Evolutionary conservation across 2,797 vertebrate species (phyloP), one percentile per base, ranked within the genome.

Genomic region (Danio tinwini): DNA sequence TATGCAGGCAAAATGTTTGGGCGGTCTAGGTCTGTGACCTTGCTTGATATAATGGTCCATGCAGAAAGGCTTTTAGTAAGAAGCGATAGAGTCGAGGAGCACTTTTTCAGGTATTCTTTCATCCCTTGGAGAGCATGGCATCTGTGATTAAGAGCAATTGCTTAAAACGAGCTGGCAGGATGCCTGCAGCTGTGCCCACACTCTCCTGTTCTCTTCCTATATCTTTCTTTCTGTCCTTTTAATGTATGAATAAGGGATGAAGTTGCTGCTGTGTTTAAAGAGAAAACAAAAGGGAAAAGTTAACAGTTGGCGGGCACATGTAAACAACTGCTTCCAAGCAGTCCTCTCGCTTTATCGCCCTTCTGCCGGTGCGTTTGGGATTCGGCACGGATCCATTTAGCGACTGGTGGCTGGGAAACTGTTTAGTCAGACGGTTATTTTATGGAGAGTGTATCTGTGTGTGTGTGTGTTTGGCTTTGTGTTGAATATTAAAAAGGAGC

Each of bases 221-320:
- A 49, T 68, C 7, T 55, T 53, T 29, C 29, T 44, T 52, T 69
- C 11, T 45, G 10, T 63, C 5, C 12, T 64, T 72, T 53, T 44
- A 53, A 55, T 5, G 8, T 44, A 45, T 58, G n/a, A 78, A 64
- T 64, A 72, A 49, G 17, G 47, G 58, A 64, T 63, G 14, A 53
- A 71, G 58, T 72, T 55, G 39, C 58, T 56, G 68, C 68, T 73
- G 59, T 39, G 69, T 80, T 79, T 72, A 73, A 71, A 56, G 69
- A 45, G 44, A 10, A 55, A 65, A 72, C 69, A 73, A 80, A 39
- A 72, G 49, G 52, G 59, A 80, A 72, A 59, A 80, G 49, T 73
- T 42, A 44, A 52, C 77, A 73, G 69, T 72, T 64, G 49, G 69
- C 4, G 5, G 7, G 40, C 58, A 65, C 40, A 64, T 73, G 50